Evolutionary conservation across 2,113 vertebrate species (phyloP), one percentile per base, ranked within the genome.

Genomic region (Sus scrofa): DNA sequence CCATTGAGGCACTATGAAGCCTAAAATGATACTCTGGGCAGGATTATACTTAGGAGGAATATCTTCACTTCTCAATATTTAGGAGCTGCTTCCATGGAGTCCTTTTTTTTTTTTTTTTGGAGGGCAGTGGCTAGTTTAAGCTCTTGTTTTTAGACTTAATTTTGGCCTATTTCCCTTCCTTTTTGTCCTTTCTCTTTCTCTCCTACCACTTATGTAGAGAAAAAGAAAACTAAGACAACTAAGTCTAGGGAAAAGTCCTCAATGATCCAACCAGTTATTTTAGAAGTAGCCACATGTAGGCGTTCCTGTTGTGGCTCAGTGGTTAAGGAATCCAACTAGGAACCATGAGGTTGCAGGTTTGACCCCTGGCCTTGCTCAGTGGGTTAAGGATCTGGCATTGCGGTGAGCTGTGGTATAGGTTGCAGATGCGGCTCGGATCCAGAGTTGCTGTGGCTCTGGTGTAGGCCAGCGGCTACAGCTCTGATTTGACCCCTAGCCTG

Each of bases 171-270:
- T 90, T 94, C 65, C 30, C 78, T 89, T 84, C 37, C 26, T 6
- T 94, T 95, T 89, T 73, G n/a, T 56, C 68, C 54, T 89, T 93
- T 92, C 34, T 60, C 82, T 26, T 7, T 73, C 34, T 93, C 34
- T 89, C 44, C 63, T 63, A 77, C 15, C 2, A 82, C 58, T 89
- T 50, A 70, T 84, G 27, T 1, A 88, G 39, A 50, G 5, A 32
- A 56, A 83, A 63, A 84, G 14, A 65, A 74, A n/a, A n/a, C n/a
- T n/a, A 87, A 91, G 30, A 12, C 73, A 92, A 82, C 19, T 22
- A 87, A 71, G 30, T 83, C 74, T 44, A 86, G 62, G 65, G 12
- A 34, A 91, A 84, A 90, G 54, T 71, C 16, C 20, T 70, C 54
- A 86, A 70, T 15, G 44, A 73, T 44, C 10, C 39, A 87, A 85